These are phyloP conservation scores for Ptyas mucosa DNA, from an alignment of 2,113 vertebrate genomes.

Conservation along the genomic window DNA sequence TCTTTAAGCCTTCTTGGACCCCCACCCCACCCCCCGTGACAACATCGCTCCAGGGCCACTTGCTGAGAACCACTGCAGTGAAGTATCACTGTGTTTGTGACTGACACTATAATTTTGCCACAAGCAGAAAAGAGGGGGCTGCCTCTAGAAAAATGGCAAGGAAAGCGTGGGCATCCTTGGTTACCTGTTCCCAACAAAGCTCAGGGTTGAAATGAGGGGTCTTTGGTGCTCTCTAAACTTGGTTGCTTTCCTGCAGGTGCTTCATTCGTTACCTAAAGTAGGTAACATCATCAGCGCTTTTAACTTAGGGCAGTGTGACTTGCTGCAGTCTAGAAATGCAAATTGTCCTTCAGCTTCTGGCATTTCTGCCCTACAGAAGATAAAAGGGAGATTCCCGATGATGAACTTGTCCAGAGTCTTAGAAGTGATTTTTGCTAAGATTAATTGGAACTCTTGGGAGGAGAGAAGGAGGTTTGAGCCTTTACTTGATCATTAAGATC, in stretches of 20 bases:
- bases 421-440: not conserved
- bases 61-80: not conserved
- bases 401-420: not conserved
- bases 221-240: not conserved
- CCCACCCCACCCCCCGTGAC: not conserved
- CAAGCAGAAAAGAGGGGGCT: not conserved
- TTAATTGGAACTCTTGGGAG: not conserved
- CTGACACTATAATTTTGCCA: not conserved
- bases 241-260: not conserved
- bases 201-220: not conserved
- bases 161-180: not conserved
- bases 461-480: not conserved
- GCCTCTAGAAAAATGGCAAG: not conserved
- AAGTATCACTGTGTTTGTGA: not conserved
- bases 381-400: not conserved
- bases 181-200: not conserved
- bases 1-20: not conserved
- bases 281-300: not conserved
- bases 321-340: not conserved
- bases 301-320: not conserved
- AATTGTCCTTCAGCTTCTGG: not conserved
- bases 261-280: not conserved
- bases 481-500: not conserved
- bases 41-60: not conserved
- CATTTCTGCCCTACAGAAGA: not conserved